Conservation (phyloP, 2,888 invertebrate species). For the Synergus itoensis region DNA sequence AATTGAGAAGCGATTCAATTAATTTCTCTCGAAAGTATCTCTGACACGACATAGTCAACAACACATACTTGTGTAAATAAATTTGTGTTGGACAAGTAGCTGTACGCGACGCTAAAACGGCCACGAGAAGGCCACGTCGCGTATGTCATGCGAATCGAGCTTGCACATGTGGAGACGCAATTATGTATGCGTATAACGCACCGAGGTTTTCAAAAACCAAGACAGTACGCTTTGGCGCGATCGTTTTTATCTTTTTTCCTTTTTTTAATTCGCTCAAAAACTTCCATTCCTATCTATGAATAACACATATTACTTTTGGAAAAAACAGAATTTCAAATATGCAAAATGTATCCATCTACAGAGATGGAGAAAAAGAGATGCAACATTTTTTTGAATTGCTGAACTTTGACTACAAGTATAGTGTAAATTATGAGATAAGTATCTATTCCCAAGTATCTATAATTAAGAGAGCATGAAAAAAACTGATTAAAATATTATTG, state of each 20-base stretch:
- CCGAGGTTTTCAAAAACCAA: conserved; percentile 25
- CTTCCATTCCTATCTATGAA: not conserved
- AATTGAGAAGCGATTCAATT: conserved; percentile 19
- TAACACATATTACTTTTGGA: not conserved
- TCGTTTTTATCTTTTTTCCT: not conserved
- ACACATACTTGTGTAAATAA: conserved; percentile 19
- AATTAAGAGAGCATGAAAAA: conserved; percentile 10
- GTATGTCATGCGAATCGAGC: conserved; percentile 36
- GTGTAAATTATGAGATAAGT: not conserved
- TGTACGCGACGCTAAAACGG: conserved; percentile 30
- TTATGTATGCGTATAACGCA: conserved; percentile 29
- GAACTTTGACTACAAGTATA: conserved; percentile 7
- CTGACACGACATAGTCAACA: conserved; percentile 7
- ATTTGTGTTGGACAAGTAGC: conserved; percentile 1
- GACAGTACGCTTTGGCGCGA: conserved; percentile 7
- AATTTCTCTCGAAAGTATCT: conserved; percentile 34
- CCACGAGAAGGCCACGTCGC: conserved; percentile 40
- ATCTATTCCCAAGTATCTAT: not conserved
- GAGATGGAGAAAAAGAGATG: not conserved
- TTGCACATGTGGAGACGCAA: conserved; percentile 31
- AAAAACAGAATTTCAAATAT: not conserved
- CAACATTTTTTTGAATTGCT: not conserved
- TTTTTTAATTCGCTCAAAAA: conserved; percentile 15
- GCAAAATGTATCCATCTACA: not conserved
- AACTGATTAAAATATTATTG: not conserved